Base-by-base conservation (phyloP, 2,113 vertebrate genomes). In the Mustelus asterias region DNA sequence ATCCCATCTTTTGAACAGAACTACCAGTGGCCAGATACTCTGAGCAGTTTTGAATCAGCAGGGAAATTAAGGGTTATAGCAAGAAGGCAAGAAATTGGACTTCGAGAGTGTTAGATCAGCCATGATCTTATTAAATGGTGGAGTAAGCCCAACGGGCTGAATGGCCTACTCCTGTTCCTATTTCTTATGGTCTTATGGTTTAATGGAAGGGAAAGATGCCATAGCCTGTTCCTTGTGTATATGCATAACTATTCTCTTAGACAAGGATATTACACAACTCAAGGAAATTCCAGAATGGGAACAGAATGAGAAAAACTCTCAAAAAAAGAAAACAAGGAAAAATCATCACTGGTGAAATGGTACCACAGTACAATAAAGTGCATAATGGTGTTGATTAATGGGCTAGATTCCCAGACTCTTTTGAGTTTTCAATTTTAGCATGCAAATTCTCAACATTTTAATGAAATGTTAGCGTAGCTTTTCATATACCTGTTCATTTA, bases 401-500 rank as follows among this genome's bases (percentile, higher is more conserved):
- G n/a, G 44, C 41, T 0, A 69, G 22, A 33, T 33, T 95, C 18
- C 33, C 5, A 24, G 1, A 16, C n/a, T n/a, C 11, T 37, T 76
- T 95, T 1, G 5, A 48, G 26, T 3, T 69, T 95, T 72, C 94
- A 29, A 72, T 72, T 69, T 72, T 44, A 93, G 8, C n/a, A 93
- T 37, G 58, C 18, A 18, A 65, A 93, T 93, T 93, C 60, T 72
- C 37, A 13, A 10, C 44, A 95, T 29, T 76, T 78, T 54, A 0
- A 96, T 95, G 88, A 80, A 0, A 26, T 80, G 80, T 96, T 95
- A 95, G 83, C 29, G 41, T 48, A 29, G 33, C 24, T 76, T 95
- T 78, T 95, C 58, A 96, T 96, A 86, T 96, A 99, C 99, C 98
- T 99, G 99, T 85, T 99, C 98, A 76, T 96, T 97, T 96, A 99